Conservation (phyloP, 2,797 vertebrate genomes). For the Trachurus trachurus region DNA sequence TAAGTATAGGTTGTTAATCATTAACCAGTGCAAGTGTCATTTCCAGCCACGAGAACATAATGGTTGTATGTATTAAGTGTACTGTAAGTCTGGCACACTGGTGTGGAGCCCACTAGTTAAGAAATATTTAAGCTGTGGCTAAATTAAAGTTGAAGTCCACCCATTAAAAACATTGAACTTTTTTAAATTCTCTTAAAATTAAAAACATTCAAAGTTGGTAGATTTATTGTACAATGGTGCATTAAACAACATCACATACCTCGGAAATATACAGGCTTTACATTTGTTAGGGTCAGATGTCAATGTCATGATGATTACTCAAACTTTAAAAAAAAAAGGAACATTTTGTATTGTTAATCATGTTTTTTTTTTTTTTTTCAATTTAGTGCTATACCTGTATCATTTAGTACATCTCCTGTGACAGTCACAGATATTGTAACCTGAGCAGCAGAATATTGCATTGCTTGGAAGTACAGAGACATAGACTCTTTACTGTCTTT, state of each 20-base stretch:
- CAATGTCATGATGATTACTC: no score
- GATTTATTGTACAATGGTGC: not conserved
- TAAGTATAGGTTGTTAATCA: no score
- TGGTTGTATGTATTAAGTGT: no score
- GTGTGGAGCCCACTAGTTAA: not conserved
- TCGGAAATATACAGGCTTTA: not conserved
- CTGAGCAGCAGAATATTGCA: constrained; percentile 5
- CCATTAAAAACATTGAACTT: not conserved
- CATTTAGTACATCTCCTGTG: not conserved
- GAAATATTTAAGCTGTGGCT: not conserved
- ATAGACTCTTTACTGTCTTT: not conserved
- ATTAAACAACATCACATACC: not conserved
- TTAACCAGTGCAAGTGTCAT: no score
- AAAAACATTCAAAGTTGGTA: no score
- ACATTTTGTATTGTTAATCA: no score
- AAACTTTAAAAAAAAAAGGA: no score
- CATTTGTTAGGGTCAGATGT: no score
- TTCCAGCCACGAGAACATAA: not conserved
- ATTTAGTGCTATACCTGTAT: no score
- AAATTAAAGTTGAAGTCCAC: not conserved
- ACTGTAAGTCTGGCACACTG: not conserved
- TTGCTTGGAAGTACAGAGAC: not conserved
- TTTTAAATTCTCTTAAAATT: no score
- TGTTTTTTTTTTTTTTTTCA: no score
- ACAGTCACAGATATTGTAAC: constrained; percentile 10